Evolutionary conservation across 2,888 invertebrate species (phyloP).

Genomic region (Microctonus hyperodae): DNA sequence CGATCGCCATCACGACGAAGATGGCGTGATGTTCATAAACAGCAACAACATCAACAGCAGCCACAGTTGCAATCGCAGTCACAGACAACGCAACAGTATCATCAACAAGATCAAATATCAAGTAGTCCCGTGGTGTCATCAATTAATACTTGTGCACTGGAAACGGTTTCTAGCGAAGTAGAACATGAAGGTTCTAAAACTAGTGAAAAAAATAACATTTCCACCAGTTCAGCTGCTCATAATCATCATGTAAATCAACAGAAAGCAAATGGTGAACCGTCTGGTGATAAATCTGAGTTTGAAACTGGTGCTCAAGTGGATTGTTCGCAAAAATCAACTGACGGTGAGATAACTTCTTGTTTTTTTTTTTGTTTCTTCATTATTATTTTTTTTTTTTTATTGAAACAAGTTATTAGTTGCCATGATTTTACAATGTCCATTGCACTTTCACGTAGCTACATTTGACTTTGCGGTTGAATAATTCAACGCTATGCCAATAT

Average conservation of each 20-base stretch:
- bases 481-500: neutral
- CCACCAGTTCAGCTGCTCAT: constrained; percentile 42
- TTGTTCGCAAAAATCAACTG: constrained; percentile 46
- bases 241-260: constrained; percentile 45
- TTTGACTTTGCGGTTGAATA: neutral
- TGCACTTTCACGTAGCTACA: neutral
- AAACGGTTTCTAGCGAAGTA: constrained; percentile 44
- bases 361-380: neutral
- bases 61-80: constrained; percentile 27
- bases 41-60: constrained; percentile 32
- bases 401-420: neutral
- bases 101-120: constrained; percentile 7
- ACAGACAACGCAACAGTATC: constrained; percentile 28
- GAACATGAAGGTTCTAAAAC: constrained; percentile 40
- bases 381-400: neutral
- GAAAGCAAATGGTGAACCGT: constrained; percentile 54
- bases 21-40: constrained; percentile 44
- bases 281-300: constrained; percentile 49
- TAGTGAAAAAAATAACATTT: constrained; percentile 45
- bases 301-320: constrained; percentile 43
- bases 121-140: neutral
- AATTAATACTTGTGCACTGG: constrained; percentile 27
- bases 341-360: constrained; percentile 44
- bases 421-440: neutral
- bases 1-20: constrained; percentile 54